Conservation (phyloP, 2,113 vertebrate genomes). For the Pelecanoides urinatrix region DNA sequence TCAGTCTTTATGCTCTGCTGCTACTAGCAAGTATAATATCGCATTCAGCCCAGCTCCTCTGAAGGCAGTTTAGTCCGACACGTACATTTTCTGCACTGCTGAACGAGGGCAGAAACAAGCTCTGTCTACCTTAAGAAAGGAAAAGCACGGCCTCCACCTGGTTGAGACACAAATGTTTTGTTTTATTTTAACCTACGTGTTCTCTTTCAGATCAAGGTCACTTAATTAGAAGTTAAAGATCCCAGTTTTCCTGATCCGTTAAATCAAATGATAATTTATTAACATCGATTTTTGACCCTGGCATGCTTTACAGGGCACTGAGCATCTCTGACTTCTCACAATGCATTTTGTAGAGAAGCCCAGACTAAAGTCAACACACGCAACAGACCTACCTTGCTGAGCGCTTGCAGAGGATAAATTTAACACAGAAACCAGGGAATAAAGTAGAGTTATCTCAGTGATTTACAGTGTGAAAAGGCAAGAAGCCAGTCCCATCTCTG, state of each 20-base stretch:
- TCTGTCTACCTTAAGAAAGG: background rate
- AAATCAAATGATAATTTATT: conserved; percentile 23
- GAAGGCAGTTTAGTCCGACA: background rate
- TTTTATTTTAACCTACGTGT: background rate
- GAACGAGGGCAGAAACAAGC: background rate
- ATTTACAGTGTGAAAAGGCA: background rate
- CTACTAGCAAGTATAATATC: background rate
- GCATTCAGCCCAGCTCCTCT: background rate
- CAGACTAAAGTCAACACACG: background rate
- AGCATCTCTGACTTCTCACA: background rate
- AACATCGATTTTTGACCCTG: background rate
- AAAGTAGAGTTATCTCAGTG: background rate
- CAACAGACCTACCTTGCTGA: background rate
- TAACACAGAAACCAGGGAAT: background rate
- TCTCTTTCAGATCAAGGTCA: background rate
- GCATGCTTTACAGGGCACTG: background rate
- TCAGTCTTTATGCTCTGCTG: background rate
- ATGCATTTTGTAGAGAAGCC: background rate
- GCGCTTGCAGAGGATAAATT: background rate
- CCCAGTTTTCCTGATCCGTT: background rate
- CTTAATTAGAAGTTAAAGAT: conserved; percentile 9
- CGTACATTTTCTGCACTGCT: accelerated
- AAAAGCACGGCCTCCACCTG: background rate
- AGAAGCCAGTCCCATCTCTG: background rate
- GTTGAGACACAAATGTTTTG: background rate